These are phyloP conservation scores for Henicopernis longicauda DNA, from an alignment of 2,113 vertebrate species.

Conservation along the genomic window DNA sequence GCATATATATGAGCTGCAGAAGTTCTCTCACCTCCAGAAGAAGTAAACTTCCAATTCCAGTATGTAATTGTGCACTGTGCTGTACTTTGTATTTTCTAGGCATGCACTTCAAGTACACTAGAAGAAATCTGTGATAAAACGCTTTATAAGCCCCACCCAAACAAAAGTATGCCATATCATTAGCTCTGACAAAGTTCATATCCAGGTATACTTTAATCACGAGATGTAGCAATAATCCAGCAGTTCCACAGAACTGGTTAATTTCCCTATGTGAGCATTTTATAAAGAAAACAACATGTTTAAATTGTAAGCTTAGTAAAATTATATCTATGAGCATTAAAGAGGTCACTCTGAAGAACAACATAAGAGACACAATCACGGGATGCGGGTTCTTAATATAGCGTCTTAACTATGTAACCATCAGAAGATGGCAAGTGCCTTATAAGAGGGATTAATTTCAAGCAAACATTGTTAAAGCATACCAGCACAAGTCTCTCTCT, in stretches of 20 bases:
- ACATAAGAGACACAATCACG: not conserved
- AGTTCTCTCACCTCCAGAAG: not conserved
- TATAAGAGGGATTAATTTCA: not conserved
- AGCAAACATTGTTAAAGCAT: not conserved
- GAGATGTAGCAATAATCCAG: not conserved
- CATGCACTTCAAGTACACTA: not conserved
- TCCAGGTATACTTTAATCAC: constrained; percentile 5
- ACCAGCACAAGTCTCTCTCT: not conserved
- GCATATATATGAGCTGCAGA: not conserved
- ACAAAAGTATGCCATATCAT: not conserved
- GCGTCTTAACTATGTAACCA: not conserved
- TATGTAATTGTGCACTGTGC: not conserved
- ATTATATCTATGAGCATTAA: not conserved
- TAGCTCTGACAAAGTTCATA: not conserved
- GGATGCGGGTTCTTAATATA: not conserved
- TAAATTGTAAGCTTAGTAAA: not conserved
- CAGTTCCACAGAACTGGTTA: not conserved
- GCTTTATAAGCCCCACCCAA: not conserved
- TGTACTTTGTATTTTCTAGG: not conserved
- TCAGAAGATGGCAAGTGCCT: not conserved
- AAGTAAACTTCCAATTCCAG: not conserved
- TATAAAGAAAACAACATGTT: not conserved
- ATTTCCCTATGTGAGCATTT: not conserved
- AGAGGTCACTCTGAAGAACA: not conserved
- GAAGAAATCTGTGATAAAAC: not conserved